These are phyloP conservation scores for Prenolepis imparis DNA, from an alignment of 2,888 invertebrate species.

Conservation along the genomic window DNA sequence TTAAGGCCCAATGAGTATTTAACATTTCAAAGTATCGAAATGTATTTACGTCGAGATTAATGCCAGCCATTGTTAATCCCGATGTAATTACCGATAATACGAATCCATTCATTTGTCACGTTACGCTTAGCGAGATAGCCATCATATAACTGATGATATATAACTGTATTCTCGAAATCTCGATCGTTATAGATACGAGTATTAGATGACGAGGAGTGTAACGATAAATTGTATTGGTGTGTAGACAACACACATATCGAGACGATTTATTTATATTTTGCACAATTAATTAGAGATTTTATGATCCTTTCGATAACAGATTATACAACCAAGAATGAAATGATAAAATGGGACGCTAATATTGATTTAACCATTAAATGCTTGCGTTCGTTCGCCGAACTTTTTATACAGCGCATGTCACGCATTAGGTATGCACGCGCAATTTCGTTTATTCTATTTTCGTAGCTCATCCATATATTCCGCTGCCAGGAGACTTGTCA, in stretches of 20 bases:
- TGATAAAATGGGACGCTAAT: constrained; percentile 12
- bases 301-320: not conserved
- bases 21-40: constrained; percentile 68
- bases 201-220: constrained; percentile 10
- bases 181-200: constrained; percentile 25
- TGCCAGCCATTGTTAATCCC: constrained; percentile 61
- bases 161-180: constrained; percentile 62
- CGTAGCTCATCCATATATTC: constrained; percentile 59
- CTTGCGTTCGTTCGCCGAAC: constrained; percentile 20
- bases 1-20: constrained; percentile 65
- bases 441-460: constrained; percentile 57
- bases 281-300: not conserved
- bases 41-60: constrained; percentile 66
- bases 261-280: not conserved
- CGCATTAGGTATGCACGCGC: constrained; percentile 50
- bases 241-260: not conserved
- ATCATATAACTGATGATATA: constrained; percentile 53
- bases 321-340: not conserved
- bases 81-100: constrained; percentile 71
- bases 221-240: not conserved
- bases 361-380: constrained; percentile 47
- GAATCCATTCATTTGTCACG: constrained; percentile 66
- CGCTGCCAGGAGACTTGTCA: constrained; percentile 58
- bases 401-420: constrained; percentile 37
- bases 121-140: constrained; percentile 54